These are phyloP conservation scores for Lordiphosa stackelbergi DNA, from an alignment of 1,140 invertebrate species.

Conservation along the genomic window DNA sequence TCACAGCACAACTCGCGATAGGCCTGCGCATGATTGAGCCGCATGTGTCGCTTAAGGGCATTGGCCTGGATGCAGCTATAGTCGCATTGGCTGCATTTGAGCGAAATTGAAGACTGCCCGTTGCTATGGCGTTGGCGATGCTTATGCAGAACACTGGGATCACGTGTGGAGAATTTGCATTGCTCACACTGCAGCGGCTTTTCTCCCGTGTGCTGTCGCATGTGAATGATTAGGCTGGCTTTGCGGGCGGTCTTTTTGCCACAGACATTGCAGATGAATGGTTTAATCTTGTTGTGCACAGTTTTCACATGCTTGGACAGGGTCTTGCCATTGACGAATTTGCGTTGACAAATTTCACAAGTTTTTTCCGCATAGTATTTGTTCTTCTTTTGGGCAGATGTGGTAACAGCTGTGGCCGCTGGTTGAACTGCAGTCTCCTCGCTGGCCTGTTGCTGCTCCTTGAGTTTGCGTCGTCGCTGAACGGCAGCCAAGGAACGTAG, in stretches of 20 bases:
- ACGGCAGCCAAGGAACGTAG: slow-evolving; percentile 47
- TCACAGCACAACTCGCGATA: slow-evolving; percentile 60
- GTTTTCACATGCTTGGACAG: slow-evolving; percentile 86
- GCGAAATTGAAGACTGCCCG: slow-evolving; percentile 21
- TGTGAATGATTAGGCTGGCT: slow-evolving; percentile 84
- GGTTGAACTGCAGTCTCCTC: slow-evolving; percentile 5
- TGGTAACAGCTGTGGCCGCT: not conserved
- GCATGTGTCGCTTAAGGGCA: slow-evolving; percentile 57
- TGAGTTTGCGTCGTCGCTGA: slow-evolving; percentile 40
- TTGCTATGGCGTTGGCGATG: slow-evolving; percentile 62
- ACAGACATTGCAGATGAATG: slow-evolving; percentile 87
- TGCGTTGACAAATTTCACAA: slow-evolving; percentile 84
- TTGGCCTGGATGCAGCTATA: slow-evolving; percentile 60
- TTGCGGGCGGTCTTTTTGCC: slow-evolving; percentile 85
- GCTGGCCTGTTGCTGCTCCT: slow-evolving; percentile 27
- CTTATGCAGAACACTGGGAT: slow-evolving; percentile 73
- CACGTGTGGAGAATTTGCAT: slow-evolving; percentile 70
- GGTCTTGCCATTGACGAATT: slow-evolving; percentile 86
- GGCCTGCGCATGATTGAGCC: slow-evolving; percentile 52
- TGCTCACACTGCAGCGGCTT: slow-evolving; percentile 65
- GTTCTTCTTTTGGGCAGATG: slow-evolving; percentile 35
- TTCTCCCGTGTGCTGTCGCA: slow-evolving; percentile 85
- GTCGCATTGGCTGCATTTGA: slow-evolving; percentile 47
- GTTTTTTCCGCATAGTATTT: slow-evolving; percentile 82
- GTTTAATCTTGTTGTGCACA: slow-evolving; percentile 87